phyloP scores from a whole-genome alignment of 2,888 invertebrate species.

The Archips xylosteana region DNA sequence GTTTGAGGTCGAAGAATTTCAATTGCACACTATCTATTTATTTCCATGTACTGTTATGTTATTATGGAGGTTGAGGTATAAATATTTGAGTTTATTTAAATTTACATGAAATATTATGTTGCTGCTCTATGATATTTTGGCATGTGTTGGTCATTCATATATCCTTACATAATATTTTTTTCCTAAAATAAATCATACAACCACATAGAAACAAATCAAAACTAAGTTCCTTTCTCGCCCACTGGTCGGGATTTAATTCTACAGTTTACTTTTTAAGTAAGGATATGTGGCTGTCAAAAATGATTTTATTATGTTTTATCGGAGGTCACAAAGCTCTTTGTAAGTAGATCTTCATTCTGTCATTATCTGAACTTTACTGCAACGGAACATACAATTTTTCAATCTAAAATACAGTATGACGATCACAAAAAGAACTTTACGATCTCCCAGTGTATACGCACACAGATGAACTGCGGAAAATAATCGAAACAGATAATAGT shows the following conservation, averaged over 20 bases:
- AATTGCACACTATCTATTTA: background rate
- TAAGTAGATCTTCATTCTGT: background rate
- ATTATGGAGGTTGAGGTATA: background rate
- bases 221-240: background rate
- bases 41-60: slow-evolving; percentile 10
- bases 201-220: no score
- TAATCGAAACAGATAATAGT: background rate
- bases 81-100: slow-evolving; percentile 13
- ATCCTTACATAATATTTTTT: background rate
- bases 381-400: no score
- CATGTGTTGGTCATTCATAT: slow-evolving; percentile 38
- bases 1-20: background rate
- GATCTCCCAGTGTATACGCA: slow-evolving; percentile 1
- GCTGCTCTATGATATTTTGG: slow-evolving; percentile 41
- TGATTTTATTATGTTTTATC: slow-evolving; percentile 13
- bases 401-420: background rate
- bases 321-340: slow-evolving; percentile 16
- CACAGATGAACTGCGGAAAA: background rate
- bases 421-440: background rate
- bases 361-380: background rate
- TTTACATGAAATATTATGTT: slow-evolving; percentile 30
- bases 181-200: background rate
- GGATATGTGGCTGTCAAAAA: slow-evolving; percentile 14
- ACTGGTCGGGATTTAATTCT: background rate
- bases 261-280: background rate